Evolutionary conservation across 2,888 invertebrate genomes (phyloP), one percentile per base, ranked within the genome.

Genomic region (Prosopocoilus inquinatus): DNA sequence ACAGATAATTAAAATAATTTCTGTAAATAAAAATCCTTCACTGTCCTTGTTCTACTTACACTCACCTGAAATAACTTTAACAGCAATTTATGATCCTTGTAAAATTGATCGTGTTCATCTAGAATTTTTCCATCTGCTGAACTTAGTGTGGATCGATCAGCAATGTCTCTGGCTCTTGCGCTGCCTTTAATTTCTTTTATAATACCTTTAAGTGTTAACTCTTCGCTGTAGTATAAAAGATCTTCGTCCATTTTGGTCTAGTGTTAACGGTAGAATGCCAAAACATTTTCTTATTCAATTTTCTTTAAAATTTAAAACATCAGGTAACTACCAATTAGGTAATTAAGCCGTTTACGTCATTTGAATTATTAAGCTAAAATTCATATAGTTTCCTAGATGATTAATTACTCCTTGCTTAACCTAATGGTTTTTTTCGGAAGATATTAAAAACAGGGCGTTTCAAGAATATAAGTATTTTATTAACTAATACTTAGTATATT

Each of bases 91-190:
- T 87, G 87, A 67, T 86, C 86, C 47, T 84, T 78, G 65, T 86
- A 87, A 74, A 87, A 87, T 69, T 84, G 84, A 67, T 86, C 86
- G 67, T 85, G 84, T 38, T 79, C 76, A 68, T 86, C 85, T 38
- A 84, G 80, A 3, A 80, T 81, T n/a, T 82, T 78, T 2, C 84
- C 84, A 72, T 86, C 81, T 59, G 80, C 78, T 1, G 83, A 82
- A 49, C 81, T 80, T 9, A 85, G 70, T 66, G 77, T 66, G 36
- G 80, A 79, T 43, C 85, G 78, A 56, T 72, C 66, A 13, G 67
- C 64, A 53, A 76, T 76, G 53, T 71, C 72, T 57, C 67, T 64
- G 15, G 70, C 67, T 58, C 77, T 67, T 1, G 73, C 72, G 50
- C 75, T 75, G 3, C 70, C 61, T 44, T 64, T 63, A 44, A 66